phyloP scores from a whole-genome alignment of 2,888 invertebrate genomes.

The Chaetogeoica ovagalla region DNA sequence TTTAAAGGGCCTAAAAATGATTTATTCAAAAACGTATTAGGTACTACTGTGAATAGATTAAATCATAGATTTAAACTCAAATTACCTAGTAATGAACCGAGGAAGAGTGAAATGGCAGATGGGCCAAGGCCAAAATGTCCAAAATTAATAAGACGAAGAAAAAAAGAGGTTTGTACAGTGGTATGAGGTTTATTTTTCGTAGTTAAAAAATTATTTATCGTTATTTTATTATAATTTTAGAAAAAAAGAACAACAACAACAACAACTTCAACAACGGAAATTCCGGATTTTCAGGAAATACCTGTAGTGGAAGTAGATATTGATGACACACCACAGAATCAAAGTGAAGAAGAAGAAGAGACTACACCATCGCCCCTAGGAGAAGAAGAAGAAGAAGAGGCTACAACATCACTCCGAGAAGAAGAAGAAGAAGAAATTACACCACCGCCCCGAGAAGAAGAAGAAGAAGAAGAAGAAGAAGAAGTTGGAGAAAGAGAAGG shows the following conservation, averaged over 20 bases:
- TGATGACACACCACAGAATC: slow-evolving; percentile 37
- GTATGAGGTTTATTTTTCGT: neutral
- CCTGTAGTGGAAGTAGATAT: slow-evolving; percentile 25
- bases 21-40: slow-evolving; percentile 7
- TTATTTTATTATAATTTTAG: slow-evolving; percentile 16
- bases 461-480: neutral
- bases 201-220: neutral
- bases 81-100: neutral
- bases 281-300: no score
- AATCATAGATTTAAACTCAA: slow-evolving; percentile 25
- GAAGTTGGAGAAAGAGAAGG: neutral
- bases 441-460: neutral
- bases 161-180: slow-evolving; percentile 25
- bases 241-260: slow-evolving; percentile 32
- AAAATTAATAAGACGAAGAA: slow-evolving; percentile 6
- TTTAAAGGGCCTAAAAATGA: slow-evolving; percentile 28
- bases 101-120: neutral
- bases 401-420: no score
- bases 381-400: neutral
- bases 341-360: slow-evolving; percentile 34
- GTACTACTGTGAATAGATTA: neutral
- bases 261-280: slow-evolving; percentile 42
- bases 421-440: slow-evolving; percentile 20
- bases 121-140: slow-evolving; percentile 30
- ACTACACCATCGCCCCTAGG: neutral